phyloP scores from a whole-genome alignment of 2,888 invertebrate genomes.

The Flexamia atlantica region DNA sequence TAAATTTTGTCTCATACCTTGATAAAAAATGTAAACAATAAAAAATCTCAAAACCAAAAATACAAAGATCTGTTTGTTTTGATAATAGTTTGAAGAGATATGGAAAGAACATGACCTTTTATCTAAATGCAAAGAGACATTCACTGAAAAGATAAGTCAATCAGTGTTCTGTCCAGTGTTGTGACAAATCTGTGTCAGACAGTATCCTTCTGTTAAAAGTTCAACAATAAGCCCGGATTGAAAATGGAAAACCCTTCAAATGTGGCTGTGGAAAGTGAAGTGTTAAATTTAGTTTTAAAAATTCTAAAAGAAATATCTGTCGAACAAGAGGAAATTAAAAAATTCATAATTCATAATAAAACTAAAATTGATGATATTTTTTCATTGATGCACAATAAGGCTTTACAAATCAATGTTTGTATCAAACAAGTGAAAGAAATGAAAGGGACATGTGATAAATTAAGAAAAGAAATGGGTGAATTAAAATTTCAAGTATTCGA shows the following conservation, averaged over 20 bases:
- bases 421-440: slow-evolving; percentile 25
- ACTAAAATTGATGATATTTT: slow-evolving; percentile 52
- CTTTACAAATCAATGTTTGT: slow-evolving; percentile 44
- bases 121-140: slow-evolving; percentile 15
- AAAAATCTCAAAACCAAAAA: slow-evolving; percentile 44
- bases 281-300: slow-evolving; percentile 4
- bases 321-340: background rate
- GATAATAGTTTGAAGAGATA: background rate
- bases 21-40: no score
- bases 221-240: background rate
- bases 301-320: background rate
- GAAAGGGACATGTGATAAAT: slow-evolving; percentile 9
- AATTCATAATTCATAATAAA: slow-evolving; percentile 20
- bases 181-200: background rate
- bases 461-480: slow-evolving; percentile 43
- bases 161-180: background rate
- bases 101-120: background rate
- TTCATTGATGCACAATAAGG: slow-evolving; percentile 56
- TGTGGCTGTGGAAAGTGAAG: background rate
- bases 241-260: background rate
- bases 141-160: background rate
- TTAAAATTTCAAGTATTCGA: slow-evolving; percentile 35
- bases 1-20: no score
- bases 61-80: slow-evolving; percentile 20
- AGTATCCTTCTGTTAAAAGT: background rate